Evolutionary conservation across 2,113 vertebrate species (phyloP), one percentile per base, ranked within the genome.

Genomic region (Microtus montanus): DNA sequence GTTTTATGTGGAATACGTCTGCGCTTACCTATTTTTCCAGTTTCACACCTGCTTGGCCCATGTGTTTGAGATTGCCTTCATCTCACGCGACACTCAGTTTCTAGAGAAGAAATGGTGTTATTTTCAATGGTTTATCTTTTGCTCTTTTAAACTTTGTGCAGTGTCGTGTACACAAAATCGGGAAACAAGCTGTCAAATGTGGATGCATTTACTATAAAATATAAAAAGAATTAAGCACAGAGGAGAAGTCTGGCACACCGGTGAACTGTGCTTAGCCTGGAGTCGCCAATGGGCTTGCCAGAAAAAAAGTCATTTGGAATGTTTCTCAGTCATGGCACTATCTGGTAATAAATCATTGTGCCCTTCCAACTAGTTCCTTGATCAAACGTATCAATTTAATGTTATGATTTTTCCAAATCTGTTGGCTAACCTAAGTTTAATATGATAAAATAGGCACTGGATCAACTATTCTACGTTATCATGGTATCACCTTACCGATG

Each of bases 1-100:
- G 3, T 71, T 90, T n/a, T 61, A 74, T 61, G 75, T 92, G 52
- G 79, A 75, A 66, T 92, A 75, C 35, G 2, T 64, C 19, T 96
- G 35, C 2, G 44, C 41, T 80, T 96, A 93, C 74, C 20, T 54
- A 2, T 91, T 75, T 84, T n/a, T 68, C 2, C 7, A 33, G 24
- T 93, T 89, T 90, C 17, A 85, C 71, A 87, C 12, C 19, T 78
- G 3, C 17, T 61, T 90, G 58, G 38, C 0, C 7, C 28, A 41
- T 92, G 49, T 83, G 3, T 74, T 92, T 96, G 52, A 82, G 87
- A 70, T 63, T 20, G 84, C 13, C 2, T 93, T 96, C 83, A 89
- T 61, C 28, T 89, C n/a, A 70, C 12, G 33, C 61, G n/a, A 86
- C 74, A 63, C 78, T 89, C 9, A 74, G 28, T 92, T 94, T 90